Percentiles rank a stretch among this genome's conserved stretches.
These are phyloP conservation scores for Tanytarsus gracilentus DNA, from an alignment of 2,888 invertebrate genomes.

Conservation along the genomic window DNA sequence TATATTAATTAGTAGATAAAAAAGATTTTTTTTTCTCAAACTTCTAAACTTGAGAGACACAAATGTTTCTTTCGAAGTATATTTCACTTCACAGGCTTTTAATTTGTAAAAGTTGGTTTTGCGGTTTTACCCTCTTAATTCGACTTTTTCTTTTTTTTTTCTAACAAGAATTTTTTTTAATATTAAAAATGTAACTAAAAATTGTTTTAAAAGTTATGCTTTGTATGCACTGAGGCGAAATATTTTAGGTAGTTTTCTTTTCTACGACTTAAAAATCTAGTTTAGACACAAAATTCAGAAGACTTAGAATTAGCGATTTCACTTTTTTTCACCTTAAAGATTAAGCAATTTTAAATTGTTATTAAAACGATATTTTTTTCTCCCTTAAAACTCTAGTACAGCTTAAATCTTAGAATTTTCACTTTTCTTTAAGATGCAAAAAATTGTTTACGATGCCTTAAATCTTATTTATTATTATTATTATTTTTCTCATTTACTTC, in stretches of 20 bases:
- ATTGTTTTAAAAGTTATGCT: slow-evolving; percentile 17
- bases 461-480: neutral
- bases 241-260: neutral
- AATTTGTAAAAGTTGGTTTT: slow-evolving; percentile 23
- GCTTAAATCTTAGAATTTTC: slow-evolving; percentile 22
- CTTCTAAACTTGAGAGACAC: slow-evolving; percentile 12
- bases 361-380: slow-evolving; percentile 22
- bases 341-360: slow-evolving; percentile 27
- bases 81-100: slow-evolving; percentile 26
- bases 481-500: slow-evolving; percentile 9
- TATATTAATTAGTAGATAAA: slow-evolving; percentile 8
- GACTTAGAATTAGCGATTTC: slow-evolving; percentile 29
- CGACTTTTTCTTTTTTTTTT: slow-evolving; percentile 10
- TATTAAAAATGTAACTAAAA: slow-evolving; percentile 14
- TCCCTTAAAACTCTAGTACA: slow-evolving; percentile 6
- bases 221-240: slow-evolving; percentile 27
- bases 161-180: neutral
- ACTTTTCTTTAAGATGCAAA: slow-evolving; percentile 20
- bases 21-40: neutral
- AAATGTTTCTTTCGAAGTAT: slow-evolving; percentile 26
- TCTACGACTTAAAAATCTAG: slow-evolving; percentile 12
- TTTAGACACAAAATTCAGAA: slow-evolving; percentile 29
- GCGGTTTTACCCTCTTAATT: slow-evolving; percentile 12
- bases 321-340: slow-evolving; percentile 6
- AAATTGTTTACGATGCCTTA: slow-evolving; percentile 25